Evolutionary conservation across 2,888 invertebrate genomes (phyloP).

Genomic region (Acanthosepion pharaonis): DNA sequence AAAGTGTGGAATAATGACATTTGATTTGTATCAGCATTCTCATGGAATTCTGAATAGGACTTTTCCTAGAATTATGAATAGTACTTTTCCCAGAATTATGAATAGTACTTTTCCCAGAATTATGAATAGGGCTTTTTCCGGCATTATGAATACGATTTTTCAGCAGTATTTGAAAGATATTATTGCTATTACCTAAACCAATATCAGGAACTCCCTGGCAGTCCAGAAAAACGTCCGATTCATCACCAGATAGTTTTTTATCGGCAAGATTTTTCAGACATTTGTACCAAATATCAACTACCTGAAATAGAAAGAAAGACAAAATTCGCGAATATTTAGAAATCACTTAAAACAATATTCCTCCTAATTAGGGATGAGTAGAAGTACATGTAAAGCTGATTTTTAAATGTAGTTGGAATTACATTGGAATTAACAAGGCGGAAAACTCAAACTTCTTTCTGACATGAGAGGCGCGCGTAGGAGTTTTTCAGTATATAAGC

Average conservation of each 20-base stretch:
- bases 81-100: not conserved
- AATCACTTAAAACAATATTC: not conserved
- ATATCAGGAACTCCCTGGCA: too few relatives aligned
- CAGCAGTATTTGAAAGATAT: not conserved
- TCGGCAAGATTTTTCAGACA: not conserved
- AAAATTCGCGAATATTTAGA: not conserved
- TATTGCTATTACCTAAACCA: not conserved
- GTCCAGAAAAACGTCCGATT: not conserved
- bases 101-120: not conserved
- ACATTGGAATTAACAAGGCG: too few relatives aligned
- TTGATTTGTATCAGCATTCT: too few relatives aligned
- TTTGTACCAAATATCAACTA: constrained; percentile 36
- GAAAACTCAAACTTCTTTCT: too few relatives aligned
- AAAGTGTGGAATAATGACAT: too few relatives aligned
- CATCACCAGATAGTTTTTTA: not conserved
- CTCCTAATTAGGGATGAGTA: too few relatives aligned
- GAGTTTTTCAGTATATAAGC: too few relatives aligned
- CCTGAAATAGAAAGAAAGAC: not conserved
- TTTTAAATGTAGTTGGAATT: too few relatives aligned
- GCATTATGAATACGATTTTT: not conserved
- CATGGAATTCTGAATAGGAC: too few relatives aligned
- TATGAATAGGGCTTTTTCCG: not conserved
- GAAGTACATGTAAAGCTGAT: too few relatives aligned
- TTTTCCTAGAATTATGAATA: not conserved
- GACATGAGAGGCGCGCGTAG: too few relatives aligned